These are phyloP conservation scores for Labeo calbasu DNA, from an alignment of 2,797 vertebrate genomes.

Conservation along the genomic window DNA sequence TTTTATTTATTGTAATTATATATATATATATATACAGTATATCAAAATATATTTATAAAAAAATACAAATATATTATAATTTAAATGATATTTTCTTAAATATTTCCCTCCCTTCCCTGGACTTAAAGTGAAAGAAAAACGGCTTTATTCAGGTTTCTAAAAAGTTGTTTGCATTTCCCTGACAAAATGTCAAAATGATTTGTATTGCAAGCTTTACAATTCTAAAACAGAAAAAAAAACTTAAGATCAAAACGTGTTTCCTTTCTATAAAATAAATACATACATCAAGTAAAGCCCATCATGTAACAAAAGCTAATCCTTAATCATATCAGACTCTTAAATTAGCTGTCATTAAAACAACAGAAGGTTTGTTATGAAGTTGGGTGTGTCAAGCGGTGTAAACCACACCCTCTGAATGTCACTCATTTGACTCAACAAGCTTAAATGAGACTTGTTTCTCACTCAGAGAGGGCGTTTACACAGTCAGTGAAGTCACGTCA, in stretches of 20 bases:
- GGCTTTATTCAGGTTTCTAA: too few species aligned
- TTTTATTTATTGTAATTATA: too few species aligned
- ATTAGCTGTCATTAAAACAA: slow-evolving; percentile 1
- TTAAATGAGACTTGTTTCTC: background rate
- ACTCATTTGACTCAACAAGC: slow-evolving; percentile 14
- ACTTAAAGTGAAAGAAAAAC: too few species aligned
- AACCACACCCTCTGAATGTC: slow-evolving; percentile 26
- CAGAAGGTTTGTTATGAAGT: background rate
- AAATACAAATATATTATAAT: too few species aligned
- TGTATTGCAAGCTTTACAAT: background rate
- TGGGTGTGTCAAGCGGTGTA: slow-evolving; percentile 15
- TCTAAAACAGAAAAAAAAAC: too few species aligned
- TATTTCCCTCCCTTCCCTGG: too few species aligned
- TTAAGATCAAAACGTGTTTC: background rate
- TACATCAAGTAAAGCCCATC: background rate
- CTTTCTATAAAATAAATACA: background rate
- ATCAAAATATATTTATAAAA: too few species aligned
- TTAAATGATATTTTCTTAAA: too few species aligned
- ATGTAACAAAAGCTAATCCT: background rate
- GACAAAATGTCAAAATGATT: background rate
- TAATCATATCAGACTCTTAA: background rate
- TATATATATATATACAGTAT: too few species aligned
- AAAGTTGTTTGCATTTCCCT: background rate
- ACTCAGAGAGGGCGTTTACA: background rate
- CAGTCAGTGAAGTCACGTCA: background rate